Percentiles rank a stretch among this genome's conserved stretches.
phyloP scores from a whole-genome alignment of 2,888 invertebrate genomes.

The Tubiluchus corallicola region DNA sequence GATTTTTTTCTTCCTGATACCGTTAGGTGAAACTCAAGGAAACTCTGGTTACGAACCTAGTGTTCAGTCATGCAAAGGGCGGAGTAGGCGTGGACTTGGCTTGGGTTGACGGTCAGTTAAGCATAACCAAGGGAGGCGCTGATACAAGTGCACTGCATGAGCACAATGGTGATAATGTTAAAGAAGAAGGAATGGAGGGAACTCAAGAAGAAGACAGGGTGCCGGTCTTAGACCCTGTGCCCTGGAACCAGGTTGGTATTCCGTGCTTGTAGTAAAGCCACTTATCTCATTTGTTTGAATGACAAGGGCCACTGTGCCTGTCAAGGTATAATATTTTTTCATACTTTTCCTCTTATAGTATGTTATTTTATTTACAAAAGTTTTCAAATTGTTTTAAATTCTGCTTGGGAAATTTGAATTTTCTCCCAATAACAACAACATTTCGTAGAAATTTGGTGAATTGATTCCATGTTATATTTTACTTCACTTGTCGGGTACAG shows the following conservation, averaged over 20 bases:
- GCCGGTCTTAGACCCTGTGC: conserved; percentile 17
- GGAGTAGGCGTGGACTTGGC: conserved; percentile 89
- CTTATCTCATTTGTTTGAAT: no score
- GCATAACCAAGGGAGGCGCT: conserved; percentile 15
- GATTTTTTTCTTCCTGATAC: conserved; percentile 11
- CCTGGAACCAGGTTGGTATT: conserved; percentile 10
- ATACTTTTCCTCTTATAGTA: no score
- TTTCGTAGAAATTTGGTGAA: no score
- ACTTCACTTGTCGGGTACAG: no score
- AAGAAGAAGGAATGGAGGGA: conserved; percentile 12
- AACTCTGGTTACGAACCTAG: conserved; percentile 42
- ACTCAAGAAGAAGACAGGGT: conserved; percentile 16
- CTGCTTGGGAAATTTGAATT: no score
- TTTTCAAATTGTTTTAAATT: no score
- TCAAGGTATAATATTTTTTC: no score
- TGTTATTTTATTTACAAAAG: no score
- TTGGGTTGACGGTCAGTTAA: conserved; percentile 58
- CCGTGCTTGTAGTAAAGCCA: no score
- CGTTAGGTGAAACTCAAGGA: conserved; percentile 67
- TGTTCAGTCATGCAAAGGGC: conserved; percentile 63
- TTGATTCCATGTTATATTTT: no score
- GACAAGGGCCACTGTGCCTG: no score
- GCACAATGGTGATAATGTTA: conserved; percentile 14
- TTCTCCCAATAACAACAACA: no score
- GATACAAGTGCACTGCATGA: conserved; percentile 17